Evolutionary conservation across 1,140 invertebrate species (phyloP), one percentile per base, ranked within the genome.

Genomic region (Diabrotica virgifera): DNA sequence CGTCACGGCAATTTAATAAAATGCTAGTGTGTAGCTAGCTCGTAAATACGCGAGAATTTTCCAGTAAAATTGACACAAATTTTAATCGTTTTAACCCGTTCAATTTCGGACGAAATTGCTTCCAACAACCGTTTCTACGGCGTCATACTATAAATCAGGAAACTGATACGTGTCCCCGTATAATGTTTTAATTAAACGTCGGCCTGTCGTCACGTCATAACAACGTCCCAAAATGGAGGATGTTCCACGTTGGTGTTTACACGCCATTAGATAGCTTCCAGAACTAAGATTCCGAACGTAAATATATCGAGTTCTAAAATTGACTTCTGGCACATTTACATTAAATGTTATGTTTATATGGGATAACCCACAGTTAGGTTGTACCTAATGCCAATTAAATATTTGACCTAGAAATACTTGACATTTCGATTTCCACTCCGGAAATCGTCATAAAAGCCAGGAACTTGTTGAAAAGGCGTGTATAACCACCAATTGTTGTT

Each of bases 171-270:
- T 46, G 40, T 46, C 40, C 40, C n/a, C 40, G 40, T 11, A 36
- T 57, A 57, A 36, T 57, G 36, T 57, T 57, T 57, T 57, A 57
- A 57, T 57, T 57, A 57, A 36, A 57, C 55, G 36, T 57, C 55
- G 36, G 37, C 24, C 55, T 57, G 55, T 57, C 55, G 55, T 37
- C 55, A 12, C 55, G n/a, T n/a, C 40, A 46, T 57, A 36, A 57
- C 36, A 36, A 57, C 24, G 36, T 36, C 37, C 55, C 37, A 36
- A 57, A 36, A 57, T 57, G 24, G 55, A 55, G 10, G 53, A 12
- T 24, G 24, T 6, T 10, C n/a, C 53, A 55, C 36, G 53, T 13
- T 14, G 53, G 36, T 55, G 36, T 24, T 55, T 55, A 24, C n/a
- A 55, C 14, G 12, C 12, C 36, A 55, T 55, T 55, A 11, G 36